A percentile compares a stretch with the other conserved stretches of the same genome.
Conservation (phyloP, 1,140 invertebrate genomes). For the Zaprionus gabonicus region DNA sequence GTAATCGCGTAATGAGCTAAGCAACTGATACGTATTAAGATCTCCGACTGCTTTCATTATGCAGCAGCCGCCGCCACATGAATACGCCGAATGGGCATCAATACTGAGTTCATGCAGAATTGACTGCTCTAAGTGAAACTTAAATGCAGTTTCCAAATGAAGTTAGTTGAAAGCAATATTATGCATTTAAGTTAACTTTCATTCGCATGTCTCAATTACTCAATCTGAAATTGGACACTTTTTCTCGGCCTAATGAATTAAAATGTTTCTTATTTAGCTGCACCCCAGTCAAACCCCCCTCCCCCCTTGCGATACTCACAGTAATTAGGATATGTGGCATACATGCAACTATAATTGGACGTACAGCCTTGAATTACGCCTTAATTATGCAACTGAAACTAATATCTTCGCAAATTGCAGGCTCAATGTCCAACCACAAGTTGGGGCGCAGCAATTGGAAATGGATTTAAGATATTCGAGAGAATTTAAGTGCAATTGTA, state of each 20-base stretch:
- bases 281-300: not conserved
- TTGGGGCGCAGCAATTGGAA: not conserved
- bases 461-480: not conserved
- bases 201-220: no score
- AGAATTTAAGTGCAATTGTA: not conserved
- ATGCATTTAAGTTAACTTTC: no score
- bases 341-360: not conserved
- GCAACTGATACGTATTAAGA: not conserved
- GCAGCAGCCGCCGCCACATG: not conserved
- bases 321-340: not conserved
- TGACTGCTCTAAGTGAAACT: no score
- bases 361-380: conserved; percentile 5
- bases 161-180: no score
- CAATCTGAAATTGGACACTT: not conserved
- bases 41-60: not conserved
- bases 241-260: not conserved
- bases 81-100: not conserved
- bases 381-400: conserved; percentile 30
- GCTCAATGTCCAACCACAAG: not conserved
- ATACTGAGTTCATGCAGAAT: not conserved
- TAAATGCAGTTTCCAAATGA: no score
- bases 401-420: conserved; percentile 11
- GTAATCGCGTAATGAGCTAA: conserved; percentile 12
- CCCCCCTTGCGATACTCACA: not conserved
- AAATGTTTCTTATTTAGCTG: not conserved